Evolutionary conservation across 2,888 invertebrate genomes (phyloP).

Genomic region (Exephanes ischioxanthus): DNA sequence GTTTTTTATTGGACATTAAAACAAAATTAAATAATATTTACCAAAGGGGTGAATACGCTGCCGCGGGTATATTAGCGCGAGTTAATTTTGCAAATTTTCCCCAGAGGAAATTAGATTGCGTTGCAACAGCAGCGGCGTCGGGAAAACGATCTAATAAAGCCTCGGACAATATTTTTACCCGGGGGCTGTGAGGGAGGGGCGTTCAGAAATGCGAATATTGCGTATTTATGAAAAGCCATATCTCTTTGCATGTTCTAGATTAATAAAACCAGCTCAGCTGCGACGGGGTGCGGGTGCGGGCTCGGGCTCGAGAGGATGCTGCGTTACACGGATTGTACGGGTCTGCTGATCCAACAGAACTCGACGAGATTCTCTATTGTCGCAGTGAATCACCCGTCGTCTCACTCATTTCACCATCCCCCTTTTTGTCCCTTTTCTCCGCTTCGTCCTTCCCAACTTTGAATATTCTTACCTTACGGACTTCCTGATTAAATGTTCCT

Average conservation of each 20-base stretch:
- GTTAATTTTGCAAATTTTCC: conserved; percentile 17
- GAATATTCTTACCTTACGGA: conserved; percentile 41
- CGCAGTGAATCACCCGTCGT: conserved; percentile 50
- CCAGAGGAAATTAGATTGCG: neutral
- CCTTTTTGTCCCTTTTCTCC: conserved; percentile 59
- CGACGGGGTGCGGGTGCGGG: conserved; percentile 20
- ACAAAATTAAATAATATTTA: conserved; percentile 6
- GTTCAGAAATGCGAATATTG: conserved; percentile 52
- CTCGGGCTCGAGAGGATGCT: conserved; percentile 47
- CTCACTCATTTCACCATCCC: conserved; percentile 48
- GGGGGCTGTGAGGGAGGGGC: neutral
- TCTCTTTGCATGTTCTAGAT: conserved; percentile 79
- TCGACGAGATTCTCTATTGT: conserved; percentile 72
- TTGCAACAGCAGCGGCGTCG: neutral
- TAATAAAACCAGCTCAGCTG: conserved; percentile 83
- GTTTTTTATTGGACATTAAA: neutral
- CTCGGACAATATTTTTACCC: conserved; percentile 31
- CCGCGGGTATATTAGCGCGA: neutral
- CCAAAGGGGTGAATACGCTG: neutral
- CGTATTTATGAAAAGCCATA: conserved; percentile 76
- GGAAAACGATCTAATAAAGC: conserved; percentile 43
- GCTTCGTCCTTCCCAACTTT: conserved; percentile 33
- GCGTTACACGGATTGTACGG: conserved; percentile 79
- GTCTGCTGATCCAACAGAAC: conserved; percentile 81
- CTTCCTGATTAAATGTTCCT: neutral